Percentiles rank a stretch among this genome's conserved stretches.
These are phyloP conservation scores for Neodiprion lecontei DNA, from an alignment of 1,140 invertebrate species.

Conservation along the genomic window DNA sequence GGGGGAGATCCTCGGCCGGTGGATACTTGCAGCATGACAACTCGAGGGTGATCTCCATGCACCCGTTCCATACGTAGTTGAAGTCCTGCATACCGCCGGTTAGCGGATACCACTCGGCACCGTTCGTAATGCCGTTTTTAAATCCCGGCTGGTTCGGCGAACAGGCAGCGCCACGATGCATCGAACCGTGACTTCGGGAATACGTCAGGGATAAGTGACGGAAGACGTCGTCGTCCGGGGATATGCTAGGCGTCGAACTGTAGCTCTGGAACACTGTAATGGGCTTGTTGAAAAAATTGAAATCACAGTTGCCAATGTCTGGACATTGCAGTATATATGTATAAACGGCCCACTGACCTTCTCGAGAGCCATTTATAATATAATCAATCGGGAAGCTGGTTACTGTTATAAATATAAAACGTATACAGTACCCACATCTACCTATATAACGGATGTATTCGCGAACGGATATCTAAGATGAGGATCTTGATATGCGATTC, in stretches of 20 bases:
- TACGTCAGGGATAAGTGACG: constrained; percentile 88
- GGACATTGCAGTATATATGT: too few relatives aligned
- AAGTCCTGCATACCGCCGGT: constrained; percentile 96
- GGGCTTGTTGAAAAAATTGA: too few relatives aligned
- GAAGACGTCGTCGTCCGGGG: constrained; percentile 95
- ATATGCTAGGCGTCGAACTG: constrained; percentile 77
- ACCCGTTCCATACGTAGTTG: constrained; percentile 97
- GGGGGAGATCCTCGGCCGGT: constrained; percentile 78
- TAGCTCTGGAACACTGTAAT: constrained; percentile 80
- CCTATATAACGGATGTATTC: neutral
- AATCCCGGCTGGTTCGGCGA: constrained; percentile 77
- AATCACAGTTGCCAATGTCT: too few relatives aligned
- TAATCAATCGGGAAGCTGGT: too few relatives aligned
- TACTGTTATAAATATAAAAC: neutral
- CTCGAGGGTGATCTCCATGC: constrained; percentile 98
- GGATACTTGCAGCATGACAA: constrained; percentile 98
- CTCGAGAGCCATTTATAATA: too few relatives aligned
- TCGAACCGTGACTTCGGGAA: constrained; percentile 86
- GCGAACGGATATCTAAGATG: neutral
- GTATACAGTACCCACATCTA: too few relatives aligned
- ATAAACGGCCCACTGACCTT: too few relatives aligned
- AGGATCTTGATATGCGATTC: too few relatives aligned
- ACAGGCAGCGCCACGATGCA: constrained; percentile 84
- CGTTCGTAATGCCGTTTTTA: constrained; percentile 88
- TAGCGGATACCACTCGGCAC: constrained; percentile 90